Evolutionary conservation across 2,888 invertebrate species (phyloP), one percentile per base, ranked within the genome.

Genomic region (Mythimna impura): DNA sequence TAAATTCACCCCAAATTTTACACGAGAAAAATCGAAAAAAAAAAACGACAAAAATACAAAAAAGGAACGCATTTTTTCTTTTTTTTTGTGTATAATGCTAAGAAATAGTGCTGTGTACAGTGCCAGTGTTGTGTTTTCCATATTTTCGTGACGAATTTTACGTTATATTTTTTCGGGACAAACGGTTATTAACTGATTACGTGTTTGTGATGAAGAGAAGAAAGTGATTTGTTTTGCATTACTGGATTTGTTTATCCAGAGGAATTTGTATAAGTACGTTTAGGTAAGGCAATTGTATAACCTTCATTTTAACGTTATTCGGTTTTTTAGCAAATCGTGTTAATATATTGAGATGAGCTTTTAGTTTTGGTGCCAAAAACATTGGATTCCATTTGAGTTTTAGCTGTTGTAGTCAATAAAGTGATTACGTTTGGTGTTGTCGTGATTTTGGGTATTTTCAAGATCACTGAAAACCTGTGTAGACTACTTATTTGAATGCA

Each of bases 71-170:
- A 22, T 2, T 70, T 58, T 75, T 71, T 73, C 25, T 57, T 12
- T 57, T 20, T 67, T 78, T 40, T 60, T 66, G 79, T 72, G 83
- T 70, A 87, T 89, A 88, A 94, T 94, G 94, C 89, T 92, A 90
- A 92, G 88, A 92, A 92, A 93, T 93, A 93, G 93, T 93, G 87
- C 71, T 70, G 82, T 82, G 82, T 71, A 66, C 2, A 55, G 84
- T 85, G 77, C 73, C 30, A 70, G 76, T 80, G 86, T 70, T 78
- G 64, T 84, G 50, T 61, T 74, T 40, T 71, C 70, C 71, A 87
- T 91, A 89, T 91, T 92, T 90, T 91, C 92, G 93, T 94, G 94
- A 94, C 92, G 93, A 91, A 82, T 73, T 70, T 47, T 61, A 20
- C 20, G 20, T 20, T 78, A 80, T 80, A 80, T 71, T 81, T 83